phyloP scores from a whole-genome alignment of 2,113 vertebrate species.

The Chauna torquata region DNA sequence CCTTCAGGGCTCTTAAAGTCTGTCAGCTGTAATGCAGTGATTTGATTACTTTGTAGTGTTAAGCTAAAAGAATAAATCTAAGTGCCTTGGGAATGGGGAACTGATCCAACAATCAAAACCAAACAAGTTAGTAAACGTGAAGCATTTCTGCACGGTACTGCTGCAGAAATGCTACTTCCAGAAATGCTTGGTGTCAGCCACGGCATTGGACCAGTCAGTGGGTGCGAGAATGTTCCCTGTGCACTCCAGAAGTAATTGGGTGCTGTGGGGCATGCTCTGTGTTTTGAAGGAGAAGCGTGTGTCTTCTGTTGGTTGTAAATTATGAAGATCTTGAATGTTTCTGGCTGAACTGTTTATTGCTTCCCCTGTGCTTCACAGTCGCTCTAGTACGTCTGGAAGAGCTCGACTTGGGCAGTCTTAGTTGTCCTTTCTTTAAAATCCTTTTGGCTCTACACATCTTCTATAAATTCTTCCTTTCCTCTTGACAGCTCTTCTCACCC shows the following conservation, averaged over 20 bases:
- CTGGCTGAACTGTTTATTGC: neutral
- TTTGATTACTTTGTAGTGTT: slow-evolving; percentile 70
- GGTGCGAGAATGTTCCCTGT: neutral
- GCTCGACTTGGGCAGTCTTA: neutral
- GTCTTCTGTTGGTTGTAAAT: slow-evolving; percentile 6
- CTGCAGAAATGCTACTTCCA: slow-evolving; percentile 14
- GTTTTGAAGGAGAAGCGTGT: neutral
- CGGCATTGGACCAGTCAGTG: neutral
- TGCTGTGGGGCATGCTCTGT: neutral
- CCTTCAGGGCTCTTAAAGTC: slow-evolving; percentile 52
- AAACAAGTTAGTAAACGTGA: slow-evolving; percentile 65
- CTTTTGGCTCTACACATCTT: neutral
- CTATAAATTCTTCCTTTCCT: neutral
- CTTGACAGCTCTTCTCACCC: neutral
- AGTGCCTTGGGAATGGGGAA: slow-evolving; percentile 51
- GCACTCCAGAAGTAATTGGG: neutral
- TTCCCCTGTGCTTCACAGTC: neutral
- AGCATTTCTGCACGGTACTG: neutral
- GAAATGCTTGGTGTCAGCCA: neutral
- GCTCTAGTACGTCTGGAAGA: neutral
- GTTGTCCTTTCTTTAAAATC: neutral
- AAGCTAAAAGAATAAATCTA: slow-evolving; percentile 69
- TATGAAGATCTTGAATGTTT: neutral
- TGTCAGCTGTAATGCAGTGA: slow-evolving; percentile 63
- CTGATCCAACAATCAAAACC: slow-evolving; percentile 55